Percentiles rank a stretch among this genome's conserved stretches.
These are phyloP conservation scores for Xestobium rufovillosum DNA, from an alignment of 2,888 invertebrate species.

Conservation along the genomic window DNA sequence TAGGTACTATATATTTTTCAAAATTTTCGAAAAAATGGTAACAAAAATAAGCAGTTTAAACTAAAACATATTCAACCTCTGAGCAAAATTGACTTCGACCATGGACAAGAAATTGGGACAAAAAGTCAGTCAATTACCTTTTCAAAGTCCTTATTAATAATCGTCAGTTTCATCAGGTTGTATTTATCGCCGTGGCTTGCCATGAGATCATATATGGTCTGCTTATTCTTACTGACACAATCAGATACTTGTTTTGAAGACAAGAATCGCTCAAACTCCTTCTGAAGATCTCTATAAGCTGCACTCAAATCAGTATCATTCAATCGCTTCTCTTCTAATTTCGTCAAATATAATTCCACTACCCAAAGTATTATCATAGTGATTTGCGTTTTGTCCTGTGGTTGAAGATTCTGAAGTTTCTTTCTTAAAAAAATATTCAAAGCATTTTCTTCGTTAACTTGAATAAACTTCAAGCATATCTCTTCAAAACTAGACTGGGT, in stretches of 20 bases:
- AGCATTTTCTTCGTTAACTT: slow-evolving; percentile 69
- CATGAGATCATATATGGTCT: slow-evolving; percentile 83
- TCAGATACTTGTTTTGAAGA: slow-evolving; percentile 63
- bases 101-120: too few species aligned
- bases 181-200: slow-evolving; percentile 91
- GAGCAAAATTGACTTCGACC: not conserved
- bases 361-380: slow-evolving; percentile 95
- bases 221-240: slow-evolving; percentile 73
- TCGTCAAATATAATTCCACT: slow-evolving; percentile 83
- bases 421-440: slow-evolving; percentile 80
- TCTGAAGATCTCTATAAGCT: slow-evolving; percentile 55
- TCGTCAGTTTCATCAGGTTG: slow-evolving; percentile 80
- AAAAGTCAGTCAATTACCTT: slow-evolving; percentile 42
- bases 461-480: slow-evolving; percentile 84
- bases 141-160: slow-evolving; percentile 86
- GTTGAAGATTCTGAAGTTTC: slow-evolving; percentile 66
- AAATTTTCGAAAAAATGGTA: too few species aligned
- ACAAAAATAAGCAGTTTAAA: too few species aligned
- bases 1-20: too few species aligned
- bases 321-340: slow-evolving; percentile 68
- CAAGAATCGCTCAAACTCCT: slow-evolving; percentile 72
- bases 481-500: slow-evolving; percentile 92
- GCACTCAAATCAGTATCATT: slow-evolving; percentile 37
- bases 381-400: slow-evolving; percentile 76
- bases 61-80: too few species aligned